Conservation (phyloP, 2,113 vertebrate species). For the Phasianus colchicus region DNA sequence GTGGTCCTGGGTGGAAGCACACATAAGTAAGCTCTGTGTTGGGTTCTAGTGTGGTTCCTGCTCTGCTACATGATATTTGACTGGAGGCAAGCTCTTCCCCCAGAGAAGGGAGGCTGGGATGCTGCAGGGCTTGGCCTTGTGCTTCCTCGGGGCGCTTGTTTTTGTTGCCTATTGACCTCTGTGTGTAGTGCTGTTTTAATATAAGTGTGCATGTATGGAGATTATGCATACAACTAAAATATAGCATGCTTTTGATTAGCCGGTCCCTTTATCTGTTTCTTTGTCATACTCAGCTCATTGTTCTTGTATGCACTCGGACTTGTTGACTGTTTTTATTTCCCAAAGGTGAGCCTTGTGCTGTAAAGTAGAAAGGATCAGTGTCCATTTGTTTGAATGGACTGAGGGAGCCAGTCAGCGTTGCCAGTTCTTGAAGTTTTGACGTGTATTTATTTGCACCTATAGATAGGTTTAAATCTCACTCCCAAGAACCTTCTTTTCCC, state of each 20-base stretch:
- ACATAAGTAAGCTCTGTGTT: not conserved
- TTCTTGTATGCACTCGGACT: not conserved
- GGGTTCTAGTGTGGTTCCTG: not conserved
- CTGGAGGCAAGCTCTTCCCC: not conserved
- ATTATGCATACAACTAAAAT: not conserved
- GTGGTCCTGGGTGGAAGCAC: not conserved
- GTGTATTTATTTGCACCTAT: not conserved
- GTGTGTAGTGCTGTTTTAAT: rapidly evolving
- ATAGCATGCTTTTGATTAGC: not conserved
- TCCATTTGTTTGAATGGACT: not conserved
- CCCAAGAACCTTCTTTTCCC: not conserved
- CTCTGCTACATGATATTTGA: not conserved
- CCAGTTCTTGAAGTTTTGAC: not conserved
- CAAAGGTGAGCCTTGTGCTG: rapidly evolving
- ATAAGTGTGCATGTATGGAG: rapidly evolving
- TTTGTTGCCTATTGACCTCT: not conserved
- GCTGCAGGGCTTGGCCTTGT: not conserved
- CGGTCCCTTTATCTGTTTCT: not conserved
- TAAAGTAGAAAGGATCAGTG: not conserved
- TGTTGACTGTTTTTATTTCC: not conserved
- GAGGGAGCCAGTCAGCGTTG: not conserved
- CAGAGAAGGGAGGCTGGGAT: not conserved
- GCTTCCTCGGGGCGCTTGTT: not conserved
- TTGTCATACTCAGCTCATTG: not conserved
- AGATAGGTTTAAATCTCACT: not conserved